Conservation (phyloP, 1,140 invertebrate species). For the Gryon sp. region DNA sequence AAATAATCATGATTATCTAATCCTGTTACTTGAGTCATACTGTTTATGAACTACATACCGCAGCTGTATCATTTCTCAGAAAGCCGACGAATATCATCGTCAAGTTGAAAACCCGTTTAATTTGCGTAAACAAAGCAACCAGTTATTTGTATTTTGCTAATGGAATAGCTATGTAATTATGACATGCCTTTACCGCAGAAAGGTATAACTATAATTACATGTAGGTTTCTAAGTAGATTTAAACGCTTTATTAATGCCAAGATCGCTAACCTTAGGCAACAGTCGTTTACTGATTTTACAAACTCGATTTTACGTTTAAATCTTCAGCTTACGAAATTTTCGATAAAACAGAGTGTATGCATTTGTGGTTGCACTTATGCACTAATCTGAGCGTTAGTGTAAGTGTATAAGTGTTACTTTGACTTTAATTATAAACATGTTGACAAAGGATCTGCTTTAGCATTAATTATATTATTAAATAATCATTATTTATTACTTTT, state of each 20-base stretch:
- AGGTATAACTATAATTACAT: constrained; percentile 26
- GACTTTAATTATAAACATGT: too few species aligned
- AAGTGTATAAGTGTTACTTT: too few species aligned
- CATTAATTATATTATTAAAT: too few species aligned
- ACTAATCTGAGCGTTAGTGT: too few species aligned
- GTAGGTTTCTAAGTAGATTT: constrained; percentile 37
- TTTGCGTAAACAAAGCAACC: constrained; percentile 34
- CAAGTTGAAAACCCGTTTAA: constrained; percentile 46
- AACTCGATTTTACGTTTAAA: too few species aligned
- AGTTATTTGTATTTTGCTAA: constrained; percentile 35
- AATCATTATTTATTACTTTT: too few species aligned
- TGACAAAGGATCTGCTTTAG: too few species aligned
- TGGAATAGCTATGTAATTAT: constrained; percentile 50
- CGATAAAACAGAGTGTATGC: too few species aligned
- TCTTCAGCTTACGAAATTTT: too few species aligned
- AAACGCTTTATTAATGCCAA: constrained; percentile 14
- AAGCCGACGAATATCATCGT: constrained; percentile 22
- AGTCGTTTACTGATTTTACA: too few species aligned
- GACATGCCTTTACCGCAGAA: constrained; percentile 16
- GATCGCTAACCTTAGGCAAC: too few species aligned
- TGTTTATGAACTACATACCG: constrained; percentile 1
- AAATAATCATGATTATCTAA: constrained; percentile 51
- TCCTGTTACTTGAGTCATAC: constrained; percentile 21
- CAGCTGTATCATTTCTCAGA: constrained; percentile 28
- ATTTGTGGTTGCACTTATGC: too few species aligned